These are phyloP conservation scores for Solea senegalensis DNA, from an alignment of 2,113 vertebrate species.

Conservation along the genomic window DNA sequence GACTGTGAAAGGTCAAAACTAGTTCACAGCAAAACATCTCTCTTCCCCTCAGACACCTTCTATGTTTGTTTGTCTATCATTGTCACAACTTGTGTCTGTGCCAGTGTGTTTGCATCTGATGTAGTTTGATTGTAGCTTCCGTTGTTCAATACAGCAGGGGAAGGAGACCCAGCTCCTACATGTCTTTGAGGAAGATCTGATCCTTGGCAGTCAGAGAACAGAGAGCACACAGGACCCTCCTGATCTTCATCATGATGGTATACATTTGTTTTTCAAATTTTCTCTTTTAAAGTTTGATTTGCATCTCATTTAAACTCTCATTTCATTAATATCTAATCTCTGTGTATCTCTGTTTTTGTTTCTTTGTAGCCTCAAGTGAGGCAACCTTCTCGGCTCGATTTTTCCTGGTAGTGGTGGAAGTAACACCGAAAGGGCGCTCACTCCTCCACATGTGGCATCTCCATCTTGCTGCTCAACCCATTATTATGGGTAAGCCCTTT, in stretches of 20 bases:
- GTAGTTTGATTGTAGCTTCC: slow-evolving; percentile 14
- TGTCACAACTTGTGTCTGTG: slow-evolving; percentile 5
- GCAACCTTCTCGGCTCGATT: slow-evolving; percentile 90
- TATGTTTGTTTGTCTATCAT: background rate
- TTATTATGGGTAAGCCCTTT: slow-evolving; percentile 85
- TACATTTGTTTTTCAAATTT: background rate
- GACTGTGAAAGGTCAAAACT: slow-evolving; percentile 41
- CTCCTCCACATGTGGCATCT: slow-evolving; percentile 98
- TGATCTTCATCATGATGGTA: slow-evolving; percentile 56
- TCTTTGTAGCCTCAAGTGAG: slow-evolving; percentile 45
- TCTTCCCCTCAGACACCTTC: background rate
- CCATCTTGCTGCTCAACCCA: slow-evolving; percentile 88
- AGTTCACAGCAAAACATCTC: background rate
- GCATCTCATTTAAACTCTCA: background rate
- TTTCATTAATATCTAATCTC: slow-evolving; percentile 4
- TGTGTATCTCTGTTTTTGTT: slow-evolving; percentile 15
- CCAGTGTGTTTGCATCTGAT: slow-evolving; percentile 2
- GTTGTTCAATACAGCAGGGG: slow-evolving; percentile 83
- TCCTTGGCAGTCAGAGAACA: slow-evolving; percentile 82
- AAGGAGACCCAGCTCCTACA: slow-evolving; percentile 94
- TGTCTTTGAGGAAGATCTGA: slow-evolving; percentile 97
- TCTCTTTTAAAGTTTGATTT: background rate
- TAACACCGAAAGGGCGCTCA: slow-evolving; percentile 80
- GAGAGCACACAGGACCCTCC: slow-evolving; percentile 47
- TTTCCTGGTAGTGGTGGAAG: slow-evolving; percentile 94